phyloP scores from a whole-genome alignment of 2,888 invertebrate species.

The Myopa testacea region DNA sequence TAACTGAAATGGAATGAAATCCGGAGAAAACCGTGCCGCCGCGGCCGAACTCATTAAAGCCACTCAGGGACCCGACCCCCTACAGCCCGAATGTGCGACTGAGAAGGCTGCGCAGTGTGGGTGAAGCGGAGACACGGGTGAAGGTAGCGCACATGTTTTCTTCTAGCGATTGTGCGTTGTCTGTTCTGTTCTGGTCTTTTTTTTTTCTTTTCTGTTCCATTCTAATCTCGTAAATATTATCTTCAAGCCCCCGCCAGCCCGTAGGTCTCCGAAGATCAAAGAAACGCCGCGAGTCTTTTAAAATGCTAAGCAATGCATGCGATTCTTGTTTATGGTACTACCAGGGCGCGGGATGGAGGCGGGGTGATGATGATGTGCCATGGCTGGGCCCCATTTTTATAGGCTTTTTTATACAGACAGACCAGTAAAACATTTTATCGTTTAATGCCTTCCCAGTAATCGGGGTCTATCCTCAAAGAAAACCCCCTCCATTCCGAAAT shows the following conservation, averaged over 20 bases:
- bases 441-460: not conserved
- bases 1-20: not conserved
- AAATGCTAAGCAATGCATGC: not conserved
- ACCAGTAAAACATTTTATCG: not conserved
- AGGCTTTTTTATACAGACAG: not conserved
- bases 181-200: too few relatives aligned
- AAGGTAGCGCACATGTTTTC: too few relatives aligned
- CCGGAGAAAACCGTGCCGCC: not conserved
- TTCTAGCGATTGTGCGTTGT: too few relatives aligned
- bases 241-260: not conserved
- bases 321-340: not conserved
- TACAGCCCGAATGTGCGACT: not conserved
- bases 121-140: too few relatives aligned
- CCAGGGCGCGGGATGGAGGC: too few relatives aligned
- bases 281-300: not conserved
- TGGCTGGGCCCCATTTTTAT: not conserved
- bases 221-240: not conserved
- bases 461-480: too few relatives aligned
- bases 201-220: not conserved
- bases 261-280: not conserved
- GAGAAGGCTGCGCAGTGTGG: not conserved
- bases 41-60: not conserved
- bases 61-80: not conserved
- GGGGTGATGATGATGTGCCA: not conserved
- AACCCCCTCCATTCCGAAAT: too few relatives aligned